Conservation (phyloP, 1,140 invertebrate species). For the Neotoxoptera formosana region DNA sequence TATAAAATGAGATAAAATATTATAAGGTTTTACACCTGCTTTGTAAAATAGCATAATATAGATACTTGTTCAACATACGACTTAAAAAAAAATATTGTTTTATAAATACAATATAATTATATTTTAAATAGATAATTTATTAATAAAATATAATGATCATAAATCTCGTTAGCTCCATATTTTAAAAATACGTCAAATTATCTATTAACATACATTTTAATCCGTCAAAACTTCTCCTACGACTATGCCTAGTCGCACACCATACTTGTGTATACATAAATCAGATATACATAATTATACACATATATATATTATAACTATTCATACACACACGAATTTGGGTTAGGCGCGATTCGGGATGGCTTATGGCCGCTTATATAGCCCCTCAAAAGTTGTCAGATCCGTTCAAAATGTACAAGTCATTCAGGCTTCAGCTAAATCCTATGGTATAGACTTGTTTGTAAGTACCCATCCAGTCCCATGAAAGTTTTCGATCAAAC, state of each 20-base stretch:
- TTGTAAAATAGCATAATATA: background rate
- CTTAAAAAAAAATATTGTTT: no score
- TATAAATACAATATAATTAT: background rate
- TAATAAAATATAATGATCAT: background rate
- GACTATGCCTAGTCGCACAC: background rate
- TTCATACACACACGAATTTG: background rate
- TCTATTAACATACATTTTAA: background rate
- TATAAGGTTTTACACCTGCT: background rate
- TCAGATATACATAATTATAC: background rate
- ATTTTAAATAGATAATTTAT: background rate
- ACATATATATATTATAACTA: background rate
- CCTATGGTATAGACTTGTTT: background rate
- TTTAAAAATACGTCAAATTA: background rate
- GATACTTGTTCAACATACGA: background rate
- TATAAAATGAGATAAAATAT: background rate
- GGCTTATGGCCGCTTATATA: background rate
- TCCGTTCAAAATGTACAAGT: background rate
- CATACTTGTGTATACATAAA: background rate
- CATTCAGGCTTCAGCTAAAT: constrained; percentile 3
- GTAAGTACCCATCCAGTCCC: background rate
- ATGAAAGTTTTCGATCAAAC: background rate
- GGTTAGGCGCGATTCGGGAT: background rate
- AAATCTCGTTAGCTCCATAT: background rate
- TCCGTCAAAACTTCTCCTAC: background rate
- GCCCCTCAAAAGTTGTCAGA: background rate